These are phyloP conservation scores for Apocheima hispidaria DNA, from an alignment of 2,888 invertebrate species.

Conservation along the genomic window DNA sequence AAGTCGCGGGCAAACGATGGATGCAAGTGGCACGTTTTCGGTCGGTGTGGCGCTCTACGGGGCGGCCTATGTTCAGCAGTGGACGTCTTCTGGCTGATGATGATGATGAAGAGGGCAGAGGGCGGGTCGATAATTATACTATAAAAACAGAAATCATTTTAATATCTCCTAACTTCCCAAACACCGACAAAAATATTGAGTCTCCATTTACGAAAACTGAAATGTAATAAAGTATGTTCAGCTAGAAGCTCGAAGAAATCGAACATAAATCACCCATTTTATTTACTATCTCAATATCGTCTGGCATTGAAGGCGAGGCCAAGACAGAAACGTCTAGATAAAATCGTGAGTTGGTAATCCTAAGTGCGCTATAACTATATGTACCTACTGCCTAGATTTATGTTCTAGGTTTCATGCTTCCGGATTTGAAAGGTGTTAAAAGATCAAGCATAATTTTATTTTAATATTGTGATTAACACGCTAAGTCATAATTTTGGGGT, in stretches of 20 bases:
- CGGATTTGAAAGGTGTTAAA: constrained; percentile 4
- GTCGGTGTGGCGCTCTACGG: too few species aligned
- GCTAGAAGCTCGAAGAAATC: constrained; percentile 6
- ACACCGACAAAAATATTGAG: not conserved
- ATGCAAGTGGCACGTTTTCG: too few species aligned
- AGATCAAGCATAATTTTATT: not conserved
- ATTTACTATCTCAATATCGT: constrained; percentile 29
- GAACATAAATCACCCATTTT: constrained; percentile 10
- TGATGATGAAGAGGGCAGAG: too few species aligned
- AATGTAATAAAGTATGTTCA: not conserved
- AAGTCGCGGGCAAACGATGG: too few species aligned
- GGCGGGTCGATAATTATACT: too few species aligned
- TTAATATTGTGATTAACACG: too few species aligned
- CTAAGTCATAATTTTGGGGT: too few species aligned
- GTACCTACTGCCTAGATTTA: constrained; percentile 4
- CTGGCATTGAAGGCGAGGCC: constrained; percentile 56
- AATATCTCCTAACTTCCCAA: too few species aligned
- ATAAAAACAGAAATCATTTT: too few species aligned
- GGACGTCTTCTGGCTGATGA: too few species aligned
- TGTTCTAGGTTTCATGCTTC: not conserved
- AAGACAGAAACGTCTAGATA: constrained; percentile 28
- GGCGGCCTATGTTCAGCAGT: too few species aligned
- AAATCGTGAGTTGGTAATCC: constrained; percentile 36
- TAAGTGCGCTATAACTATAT: constrained; percentile 7
- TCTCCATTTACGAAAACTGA: not conserved